Evolutionary conservation across 2,888 invertebrate species (phyloP), one percentile per base, ranked within the genome.

Genomic region (Tetranychus piercei): DNA sequence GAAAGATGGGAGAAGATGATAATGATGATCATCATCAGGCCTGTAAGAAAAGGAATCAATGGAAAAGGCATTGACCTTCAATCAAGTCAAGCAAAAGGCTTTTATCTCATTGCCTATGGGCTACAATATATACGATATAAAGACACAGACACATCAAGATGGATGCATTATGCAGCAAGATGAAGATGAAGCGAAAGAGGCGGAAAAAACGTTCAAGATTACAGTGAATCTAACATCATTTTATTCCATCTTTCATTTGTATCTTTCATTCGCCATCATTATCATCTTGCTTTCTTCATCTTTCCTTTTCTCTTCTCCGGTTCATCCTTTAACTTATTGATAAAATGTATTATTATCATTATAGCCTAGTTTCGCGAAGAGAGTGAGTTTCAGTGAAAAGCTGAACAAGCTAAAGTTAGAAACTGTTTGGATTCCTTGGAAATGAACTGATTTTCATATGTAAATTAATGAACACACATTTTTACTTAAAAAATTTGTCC

Each of bases 61-160:
- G 55, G 55, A 55, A 55, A 55, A 55, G 55, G 55, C 55, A 55
- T 55, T 55, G 55, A 55, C 55, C 55, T 55, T 55, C 55, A 45
- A 45, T 45, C 45, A 55, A 55, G 55, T 55, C 15, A 55, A 55
- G 6, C 15, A 15, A 15, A 55, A 55, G 15, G 55, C 55, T 55
- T 55, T 55, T 4, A 34, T 34, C 34, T 34, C 34, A 34, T 34
- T 55, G 55, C 55, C 55, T 55, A 55, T 55, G 55, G 55, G 55
- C 55, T 55, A 7, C 55, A 55, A 15, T 55, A n/a, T n/a, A n/a
- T n/a, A 55, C 55, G 15, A 15, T 9, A 55, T 45, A 9, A 45
- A 45, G 45, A 45, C 15, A 45, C 34, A 34, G 34, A 55, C 15
- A 15, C 55, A 55, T 55, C 15, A 55, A 45, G 45, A 45, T 45